A percentile compares a stretch with the other conserved stretches of the same genome.
phyloP scores from a whole-genome alignment of 2,113 vertebrate species.

The Crotalus helleri region DNA sequence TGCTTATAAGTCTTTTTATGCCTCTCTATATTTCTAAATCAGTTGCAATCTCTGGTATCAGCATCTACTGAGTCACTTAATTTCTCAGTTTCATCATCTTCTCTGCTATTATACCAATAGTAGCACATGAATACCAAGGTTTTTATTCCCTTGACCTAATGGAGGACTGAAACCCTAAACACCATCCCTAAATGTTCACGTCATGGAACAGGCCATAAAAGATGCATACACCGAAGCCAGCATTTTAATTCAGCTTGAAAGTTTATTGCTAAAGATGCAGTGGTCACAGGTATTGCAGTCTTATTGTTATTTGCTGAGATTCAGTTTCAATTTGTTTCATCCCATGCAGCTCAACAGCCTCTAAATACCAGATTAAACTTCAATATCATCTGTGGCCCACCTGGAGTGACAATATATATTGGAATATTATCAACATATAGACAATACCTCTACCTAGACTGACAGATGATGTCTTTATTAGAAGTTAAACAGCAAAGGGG shows the following conservation, averaged over 20 bases:
- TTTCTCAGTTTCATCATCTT: neutral
- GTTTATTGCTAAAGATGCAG: neutral
- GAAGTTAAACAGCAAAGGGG: neutral
- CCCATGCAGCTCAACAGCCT: neutral
- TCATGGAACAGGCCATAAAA: neutral
- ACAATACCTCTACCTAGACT: neutral
- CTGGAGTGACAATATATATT: neutral
- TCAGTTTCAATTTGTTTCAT: neutral
- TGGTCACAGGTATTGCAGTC: neutral
- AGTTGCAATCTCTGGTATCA: neutral
- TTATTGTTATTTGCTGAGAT: neutral
- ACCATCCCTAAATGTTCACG: neutral
- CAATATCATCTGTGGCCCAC: neutral
- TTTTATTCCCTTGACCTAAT: neutral
- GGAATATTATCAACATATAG: neutral
- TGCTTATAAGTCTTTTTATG: neutral
- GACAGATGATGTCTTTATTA: neutral
- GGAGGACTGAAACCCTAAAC: neutral
- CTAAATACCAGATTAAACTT: neutral
- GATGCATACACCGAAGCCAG: neutral
- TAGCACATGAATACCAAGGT: neutral
- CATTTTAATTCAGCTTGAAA: neutral
- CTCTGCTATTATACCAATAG: neutral
- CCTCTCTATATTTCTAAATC: neutral
- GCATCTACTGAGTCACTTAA: neutral